phyloP scores from a whole-genome alignment of 1,140 invertebrate genomes.

The Samia ricini region DNA sequence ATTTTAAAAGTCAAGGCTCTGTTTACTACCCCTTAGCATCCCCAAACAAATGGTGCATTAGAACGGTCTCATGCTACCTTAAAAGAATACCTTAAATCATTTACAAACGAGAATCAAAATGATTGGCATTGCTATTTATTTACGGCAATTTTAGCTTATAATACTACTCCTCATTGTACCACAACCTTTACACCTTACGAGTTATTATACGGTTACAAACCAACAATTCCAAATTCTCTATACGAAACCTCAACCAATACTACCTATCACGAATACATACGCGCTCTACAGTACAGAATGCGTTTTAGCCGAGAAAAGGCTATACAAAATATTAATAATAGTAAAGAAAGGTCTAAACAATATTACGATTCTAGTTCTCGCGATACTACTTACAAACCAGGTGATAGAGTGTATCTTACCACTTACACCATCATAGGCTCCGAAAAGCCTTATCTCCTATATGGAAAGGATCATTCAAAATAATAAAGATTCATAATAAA shows the following conservation, averaged over 20 bases:
- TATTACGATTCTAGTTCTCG: conserved; percentile 21
- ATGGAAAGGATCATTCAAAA: too few relatives aligned
- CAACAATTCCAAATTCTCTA: conserved; percentile 24
- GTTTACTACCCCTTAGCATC: too few relatives aligned
- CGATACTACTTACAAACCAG: conserved; percentile 16
- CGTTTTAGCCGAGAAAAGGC: conserved; percentile 18
- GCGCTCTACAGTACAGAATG: conserved; percentile 23
- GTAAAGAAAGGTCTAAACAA: conserved; percentile 23
- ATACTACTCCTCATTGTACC: conserved; percentile 27
- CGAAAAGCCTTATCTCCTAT: too few relatives aligned
- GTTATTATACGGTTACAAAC: conserved; percentile 42
- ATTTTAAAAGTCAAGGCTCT: too few relatives aligned
- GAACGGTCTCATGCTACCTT: too few relatives aligned
- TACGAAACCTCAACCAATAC: conserved; percentile 6
- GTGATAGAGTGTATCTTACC: conserved; percentile 23
- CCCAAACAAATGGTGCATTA: too few relatives aligned
- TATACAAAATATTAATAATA: conserved; percentile 20
- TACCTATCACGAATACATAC: conserved; percentile 19
- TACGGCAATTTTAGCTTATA: conserved; percentile 34
- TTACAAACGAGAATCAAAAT: conserved; percentile 30
- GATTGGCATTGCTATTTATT: conserved; percentile 35
- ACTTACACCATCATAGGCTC: conserved; percentile 17
- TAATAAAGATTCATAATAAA: conserved; percentile 23
- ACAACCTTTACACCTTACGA: conserved; percentile 33
- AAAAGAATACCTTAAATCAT: too few relatives aligned